Evolutionary conservation across 2,888 invertebrate species (phyloP), one percentile per base, ranked within the genome.

Genomic region (Pherbina coryleti): DNA sequence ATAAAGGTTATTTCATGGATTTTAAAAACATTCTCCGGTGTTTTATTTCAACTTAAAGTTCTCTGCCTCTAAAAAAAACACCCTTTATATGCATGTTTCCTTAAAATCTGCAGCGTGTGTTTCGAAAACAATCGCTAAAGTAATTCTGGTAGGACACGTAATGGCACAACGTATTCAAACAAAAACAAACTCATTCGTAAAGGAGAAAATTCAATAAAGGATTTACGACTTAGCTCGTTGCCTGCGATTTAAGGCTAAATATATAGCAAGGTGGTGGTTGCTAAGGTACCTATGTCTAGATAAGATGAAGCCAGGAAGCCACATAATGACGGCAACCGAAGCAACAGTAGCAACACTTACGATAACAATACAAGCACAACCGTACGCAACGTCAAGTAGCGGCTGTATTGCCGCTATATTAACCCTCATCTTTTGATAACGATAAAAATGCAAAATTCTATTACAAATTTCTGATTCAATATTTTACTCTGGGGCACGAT

Each of bases 401-500:
- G 67, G 76, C 72, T 85, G 55, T 55, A 57, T 55, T 31, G 72
- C 55, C 19, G 9, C 34, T 8, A 72, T n/a, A 31, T 60, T 55
- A 60, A 55, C 72, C 55, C 55, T 34, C 57, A 72, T 72, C n/a
- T 55, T 71, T 55, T 55, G 72, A 57, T 34, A 55, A 72, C 72
- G 55, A 55, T 72, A 60, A 55, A 72, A 44, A 55, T 14, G 25
- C 82, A 84, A 82, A 86, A 85, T 85, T 85, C 85, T 85, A 85
- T 86, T 86, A 85, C 85, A 86, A 85, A 69, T 70, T 76, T 76
- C 70, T 76, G 76, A 80, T 82, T 82, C 79, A 85, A 85, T 86
- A 87, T 87, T 87, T 88, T 81, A 84, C 88, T 87, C 86, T 81
- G 78, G 87, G 86, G 88, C 84, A 86, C 85, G 86, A 88, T 88